Evolutionary conservation across 2,888 invertebrate genomes (phyloP), one percentile per base, ranked within the genome.

Genomic region (Pseudococcus jackbeardsleyi): DNA sequence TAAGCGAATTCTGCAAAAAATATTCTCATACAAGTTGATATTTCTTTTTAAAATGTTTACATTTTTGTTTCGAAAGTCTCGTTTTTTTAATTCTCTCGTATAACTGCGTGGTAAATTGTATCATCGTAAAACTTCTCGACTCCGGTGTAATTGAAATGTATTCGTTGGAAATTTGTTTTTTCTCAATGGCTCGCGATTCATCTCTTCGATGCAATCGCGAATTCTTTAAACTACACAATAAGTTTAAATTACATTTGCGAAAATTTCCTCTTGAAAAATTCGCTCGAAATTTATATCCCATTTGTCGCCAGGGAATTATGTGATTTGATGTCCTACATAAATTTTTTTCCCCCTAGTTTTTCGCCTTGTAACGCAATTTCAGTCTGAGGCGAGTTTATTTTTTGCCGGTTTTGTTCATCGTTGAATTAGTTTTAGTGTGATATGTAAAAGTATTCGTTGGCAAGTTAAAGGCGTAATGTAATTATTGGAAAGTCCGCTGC

Each of bases 61-160:
- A 17, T 59, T n/a, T n/a, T n/a, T n/a, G 7, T 59, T 59, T 59
- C 4, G n/a, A n/a, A 59, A 59, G 22, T 64, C 22, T 7, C 8
- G 64, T 64, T 11, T 59, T n/a, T 59, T 59, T 59, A 64, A 22
- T 64, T 64, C 9, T 9, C 22, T 64, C 3, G 9, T 33, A 5
- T 22, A 22, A 64, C 64, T 15, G 64, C 4, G 9, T 0, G 9
- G 33, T 8, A 72, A 72, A 68, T 68, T n/a, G 6, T 54, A 26
- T 12, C 9, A 68, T 68, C 12, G 68, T 26, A 68, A 72, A 72
- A 72, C 7, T 72, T 72, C 17, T 72, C 26, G 42, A 42, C 42
- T 42, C 42, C 42, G 42, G 33, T 72, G 17, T 72, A 72, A 72
- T 72, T 72, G 72, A 72, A 68, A 72, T 72, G 72, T 72, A 72